Evolutionary conservation across 1,140 invertebrate species (phyloP), one percentile per base, ranked within the genome.

Genomic region (Parapsyche elsis): DNA sequence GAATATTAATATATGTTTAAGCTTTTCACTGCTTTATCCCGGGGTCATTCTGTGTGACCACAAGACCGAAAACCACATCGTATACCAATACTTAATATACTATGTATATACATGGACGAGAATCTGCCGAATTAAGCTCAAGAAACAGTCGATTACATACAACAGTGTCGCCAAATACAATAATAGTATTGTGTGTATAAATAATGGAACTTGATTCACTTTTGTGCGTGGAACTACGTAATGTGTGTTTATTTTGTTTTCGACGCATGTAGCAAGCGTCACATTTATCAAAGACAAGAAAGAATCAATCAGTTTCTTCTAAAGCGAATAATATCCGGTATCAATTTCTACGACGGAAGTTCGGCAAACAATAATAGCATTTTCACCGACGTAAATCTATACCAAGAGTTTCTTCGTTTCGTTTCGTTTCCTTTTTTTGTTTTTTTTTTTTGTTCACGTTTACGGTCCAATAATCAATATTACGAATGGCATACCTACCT

Each of bases 1-100:
- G 76, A 77, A 77, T 77, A 77, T 77, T 77, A 64, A 77, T 77
- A 45, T 77, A 67, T 44, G 57, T 57, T 77, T 64, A 77, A 77
- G 53, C 76, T 57, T 77, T 73, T 73, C 71, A 49, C 71, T 73
- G 71, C 49, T 30, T 46, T 76, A 76, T 57, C 74, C 74, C 53
- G 12, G 53, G 74, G 74, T 61, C 74, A 73, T 49, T 45, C 46
- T 19, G 59, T 23, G 26, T 2, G 23, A 16, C 9, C 70, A 38
- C 70, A 19, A 61, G 24, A 67, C 19, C 64, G 71, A 73, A 73
- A 45, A 73, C 30, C 46, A 38, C 71, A 38, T 38, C 44, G 16
- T 21, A 73, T 46, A 67, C 10, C 61, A 67, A 67, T 24, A 67
- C 21, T 71, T 16, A 5, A 16, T 71, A 23, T 71, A 38, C 30